Conservation (phyloP, 2,888 invertebrate genomes). For the Plemyria rubiginata region DNA sequence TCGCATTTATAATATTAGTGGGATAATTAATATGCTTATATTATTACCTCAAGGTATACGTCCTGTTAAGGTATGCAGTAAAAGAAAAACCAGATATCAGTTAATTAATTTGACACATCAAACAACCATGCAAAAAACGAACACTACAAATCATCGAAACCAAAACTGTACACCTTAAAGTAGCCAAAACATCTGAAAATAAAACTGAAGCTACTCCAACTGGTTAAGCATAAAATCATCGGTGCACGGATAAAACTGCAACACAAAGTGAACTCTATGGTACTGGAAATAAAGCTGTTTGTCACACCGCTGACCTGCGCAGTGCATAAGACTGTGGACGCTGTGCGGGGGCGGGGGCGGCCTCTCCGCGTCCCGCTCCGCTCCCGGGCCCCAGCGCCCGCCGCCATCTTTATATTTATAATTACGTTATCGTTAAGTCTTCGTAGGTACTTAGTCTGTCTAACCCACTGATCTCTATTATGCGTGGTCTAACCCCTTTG, state of each 20-base stretch:
- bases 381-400: constrained; percentile 59
- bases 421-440: constrained; percentile 7
- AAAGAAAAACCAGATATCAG: constrained; percentile 49
- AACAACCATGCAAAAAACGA: constrained; percentile 44
- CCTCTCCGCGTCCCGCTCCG: constrained; percentile 85
- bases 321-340: constrained; percentile 90
- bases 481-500: no score
- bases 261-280: constrained; percentile 39
- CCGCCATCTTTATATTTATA: constrained; percentile 75
- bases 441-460: no score
- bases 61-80: constrained; percentile 70
- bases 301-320: constrained; percentile 86
- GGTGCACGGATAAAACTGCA: constrained; percentile 35
- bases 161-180: constrained; percentile 19
- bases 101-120: constrained; percentile 33
- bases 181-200: constrained; percentile 14
- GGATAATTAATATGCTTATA: no score
- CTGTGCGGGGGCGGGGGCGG: constrained; percentile 89
- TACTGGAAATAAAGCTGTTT: constrained; percentile 21
- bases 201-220: constrained; percentile 15
- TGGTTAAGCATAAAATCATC: constrained; percentile 27
- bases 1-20: no score
- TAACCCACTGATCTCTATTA: no score
- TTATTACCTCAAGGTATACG: constrained; percentile 82
- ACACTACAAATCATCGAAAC: constrained; percentile 27